phyloP scores from a whole-genome alignment of 2,113 vertebrate species.

The Hypanus sabinus region DNA sequence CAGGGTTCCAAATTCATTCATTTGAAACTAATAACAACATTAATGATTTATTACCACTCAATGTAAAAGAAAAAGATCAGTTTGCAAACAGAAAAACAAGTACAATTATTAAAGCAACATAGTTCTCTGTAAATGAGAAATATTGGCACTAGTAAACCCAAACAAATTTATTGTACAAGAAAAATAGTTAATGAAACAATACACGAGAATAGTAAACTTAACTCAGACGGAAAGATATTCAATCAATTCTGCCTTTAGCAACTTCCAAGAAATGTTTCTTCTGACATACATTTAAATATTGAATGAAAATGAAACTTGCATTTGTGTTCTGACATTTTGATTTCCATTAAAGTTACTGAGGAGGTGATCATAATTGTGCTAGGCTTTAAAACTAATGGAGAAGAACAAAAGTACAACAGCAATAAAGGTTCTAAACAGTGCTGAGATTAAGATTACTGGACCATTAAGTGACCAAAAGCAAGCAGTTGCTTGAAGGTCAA shows the following conservation, averaged over 20 bases:
- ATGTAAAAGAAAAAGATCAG: background rate
- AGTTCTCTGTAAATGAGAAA: background rate
- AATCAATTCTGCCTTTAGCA: background rate
- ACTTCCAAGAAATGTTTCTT: background rate
- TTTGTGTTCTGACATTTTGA: background rate
- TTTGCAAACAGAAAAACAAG: background rate
- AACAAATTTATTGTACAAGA: background rate
- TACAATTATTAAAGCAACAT: background rate
- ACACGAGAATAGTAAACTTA: background rate
- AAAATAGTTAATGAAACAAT: background rate
- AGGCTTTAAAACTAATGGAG: too few species aligned
- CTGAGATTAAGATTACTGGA: too few species aligned
- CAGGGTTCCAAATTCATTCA: slow-evolving; percentile 34
- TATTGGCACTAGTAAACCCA: background rate
- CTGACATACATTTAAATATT: background rate
- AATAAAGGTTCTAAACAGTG: too few species aligned
- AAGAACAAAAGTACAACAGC: too few species aligned
- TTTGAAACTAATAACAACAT: slow-evolving; percentile 24
- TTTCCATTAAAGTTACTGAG: background rate
- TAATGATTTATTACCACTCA: background rate
- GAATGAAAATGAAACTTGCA: background rate
- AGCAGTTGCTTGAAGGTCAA: too few species aligned
- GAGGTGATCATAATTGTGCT: too few species aligned
- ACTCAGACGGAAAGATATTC: background rate
- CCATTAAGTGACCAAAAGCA: too few species aligned